Evolutionary conservation across 2,888 invertebrate species (phyloP).

Genomic region (Spilosoma lubricipeda): DNA sequence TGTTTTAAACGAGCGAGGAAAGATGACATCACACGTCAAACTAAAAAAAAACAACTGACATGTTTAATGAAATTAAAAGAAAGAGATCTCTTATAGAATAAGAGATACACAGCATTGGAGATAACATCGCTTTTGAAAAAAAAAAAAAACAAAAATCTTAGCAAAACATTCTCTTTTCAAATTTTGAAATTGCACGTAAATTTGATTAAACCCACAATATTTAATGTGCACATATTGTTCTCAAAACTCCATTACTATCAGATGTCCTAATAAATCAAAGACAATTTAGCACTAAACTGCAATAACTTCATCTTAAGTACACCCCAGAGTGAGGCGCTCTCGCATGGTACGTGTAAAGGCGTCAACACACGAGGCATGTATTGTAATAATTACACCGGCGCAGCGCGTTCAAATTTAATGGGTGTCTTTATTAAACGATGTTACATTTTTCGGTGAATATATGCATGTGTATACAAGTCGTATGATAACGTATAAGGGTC

Average conservation of each 20-base stretch:
- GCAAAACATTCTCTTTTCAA: neutral
- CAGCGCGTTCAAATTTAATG: constrained; percentile 42
- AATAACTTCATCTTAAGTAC: constrained; percentile 27
- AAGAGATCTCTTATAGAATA: neutral
- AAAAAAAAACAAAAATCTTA: neutral
- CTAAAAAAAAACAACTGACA: no score
- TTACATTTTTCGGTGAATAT: constrained; percentile 29
- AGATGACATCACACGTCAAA: no score
- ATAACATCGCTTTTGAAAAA: neutral
- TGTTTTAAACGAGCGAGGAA: no score
- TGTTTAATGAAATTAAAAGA: no score
- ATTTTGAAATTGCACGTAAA: neutral
- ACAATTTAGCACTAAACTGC: constrained; percentile 31
- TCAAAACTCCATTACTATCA: constrained; percentile 21
- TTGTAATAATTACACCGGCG: constrained; percentile 40
- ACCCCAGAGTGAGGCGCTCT: constrained; percentile 16
- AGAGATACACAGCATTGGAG: neutral
- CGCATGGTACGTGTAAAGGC: constrained; percentile 21
- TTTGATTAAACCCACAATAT: constrained; percentile 2
- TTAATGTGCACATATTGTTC: constrained; percentile 1
- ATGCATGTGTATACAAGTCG: constrained; percentile 16
- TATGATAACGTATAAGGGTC: neutral
- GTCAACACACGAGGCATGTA: constrained; percentile 35
- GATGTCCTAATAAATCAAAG: constrained; percentile 29
- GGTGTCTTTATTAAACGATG: constrained; percentile 35